A percentile compares a stretch with the other conserved stretches of the same genome.
Conservation (phyloP, 2,888 invertebrate genomes). For the Amiota communis region DNA sequence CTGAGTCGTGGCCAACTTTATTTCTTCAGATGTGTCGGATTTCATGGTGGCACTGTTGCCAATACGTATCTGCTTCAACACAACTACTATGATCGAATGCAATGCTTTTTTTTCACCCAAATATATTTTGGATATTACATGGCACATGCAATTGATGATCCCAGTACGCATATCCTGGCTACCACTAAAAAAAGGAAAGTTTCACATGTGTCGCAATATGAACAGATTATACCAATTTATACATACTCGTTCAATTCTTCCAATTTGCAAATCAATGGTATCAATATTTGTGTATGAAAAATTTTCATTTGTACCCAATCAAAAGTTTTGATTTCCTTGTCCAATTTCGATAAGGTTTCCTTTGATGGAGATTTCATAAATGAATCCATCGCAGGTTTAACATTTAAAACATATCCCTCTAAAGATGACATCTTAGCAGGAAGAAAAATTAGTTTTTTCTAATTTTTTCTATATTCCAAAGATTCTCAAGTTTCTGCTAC, state of each 20-base stretch:
- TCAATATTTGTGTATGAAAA: slow-evolving; percentile 67
- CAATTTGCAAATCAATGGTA: slow-evolving; percentile 69
- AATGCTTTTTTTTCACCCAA: slow-evolving; percentile 65
- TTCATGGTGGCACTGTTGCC: slow-evolving; percentile 52
- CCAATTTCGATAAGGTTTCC: slow-evolving; percentile 54
- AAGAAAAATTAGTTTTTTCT: no score
- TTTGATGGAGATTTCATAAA: slow-evolving; percentile 63
- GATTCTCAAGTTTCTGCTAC: no score
- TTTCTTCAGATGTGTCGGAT: slow-evolving; percentile 68
- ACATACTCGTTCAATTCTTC: slow-evolving; percentile 65
- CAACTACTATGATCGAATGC: slow-evolving; percentile 65
- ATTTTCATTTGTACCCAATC: slow-evolving; percentile 64
- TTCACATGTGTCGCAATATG: neutral
- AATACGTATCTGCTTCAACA: slow-evolving; percentile 67
- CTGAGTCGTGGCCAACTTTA: slow-evolving; percentile 67
- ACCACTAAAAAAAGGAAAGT: slow-evolving; percentile 47
- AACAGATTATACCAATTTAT: neutral
- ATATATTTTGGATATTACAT: slow-evolving; percentile 62
- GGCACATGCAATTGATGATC: slow-evolving; percentile 62
- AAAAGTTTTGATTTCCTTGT: slow-evolving; percentile 59
- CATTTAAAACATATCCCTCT: slow-evolving; percentile 62
- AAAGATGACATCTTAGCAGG: slow-evolving; percentile 55
- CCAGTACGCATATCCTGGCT: slow-evolving; percentile 67
- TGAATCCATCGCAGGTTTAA: slow-evolving; percentile 67
- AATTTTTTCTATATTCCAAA: no score